A percentile compares a stretch with the other conserved stretches of the same genome.
These are phyloP conservation scores for Mimachlamys varia DNA, from an alignment of 2,888 invertebrate species.

Conservation along the genomic window DNA sequence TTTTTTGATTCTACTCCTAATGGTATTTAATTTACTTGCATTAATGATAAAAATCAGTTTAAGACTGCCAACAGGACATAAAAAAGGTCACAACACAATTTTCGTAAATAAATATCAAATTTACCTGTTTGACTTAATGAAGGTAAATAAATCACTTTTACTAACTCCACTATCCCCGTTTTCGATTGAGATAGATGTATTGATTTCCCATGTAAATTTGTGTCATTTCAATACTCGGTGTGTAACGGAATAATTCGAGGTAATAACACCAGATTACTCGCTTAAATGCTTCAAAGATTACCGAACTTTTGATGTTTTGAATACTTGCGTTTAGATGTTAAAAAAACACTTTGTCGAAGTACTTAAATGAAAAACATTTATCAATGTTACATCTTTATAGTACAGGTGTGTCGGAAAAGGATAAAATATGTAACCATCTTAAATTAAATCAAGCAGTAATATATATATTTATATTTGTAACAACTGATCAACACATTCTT, in stretches of 20 bases:
- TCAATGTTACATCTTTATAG: not conserved
- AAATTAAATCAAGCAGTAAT: not conserved
- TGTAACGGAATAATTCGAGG: not conserved
- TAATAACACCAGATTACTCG: not conserved
- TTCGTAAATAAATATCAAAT: not conserved
- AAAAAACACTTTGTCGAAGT: not conserved
- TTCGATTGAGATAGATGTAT: not conserved
- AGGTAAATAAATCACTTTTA: not conserved
- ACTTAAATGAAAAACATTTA: not conserved
- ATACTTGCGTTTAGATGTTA: not conserved
- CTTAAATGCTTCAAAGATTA: slow-evolving; percentile 29
- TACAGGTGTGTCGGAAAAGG: not conserved
- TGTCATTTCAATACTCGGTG: not conserved
- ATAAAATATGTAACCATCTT: not conserved
- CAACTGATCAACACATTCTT: not conserved
- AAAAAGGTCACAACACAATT: not conserved
- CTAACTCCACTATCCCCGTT: not conserved
- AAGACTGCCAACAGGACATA: not conserved
- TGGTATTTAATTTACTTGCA: not conserved
- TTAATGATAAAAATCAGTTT: not conserved
- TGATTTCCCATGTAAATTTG: not conserved
- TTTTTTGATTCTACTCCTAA: not conserved
- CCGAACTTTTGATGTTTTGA: slow-evolving; percentile 26
- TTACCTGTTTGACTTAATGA: not conserved
- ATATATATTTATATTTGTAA: not conserved